Evolutionary conservation across 2,113 vertebrate species (phyloP), one percentile per base, ranked within the genome.

Genomic region (Natator depressus): DNA sequence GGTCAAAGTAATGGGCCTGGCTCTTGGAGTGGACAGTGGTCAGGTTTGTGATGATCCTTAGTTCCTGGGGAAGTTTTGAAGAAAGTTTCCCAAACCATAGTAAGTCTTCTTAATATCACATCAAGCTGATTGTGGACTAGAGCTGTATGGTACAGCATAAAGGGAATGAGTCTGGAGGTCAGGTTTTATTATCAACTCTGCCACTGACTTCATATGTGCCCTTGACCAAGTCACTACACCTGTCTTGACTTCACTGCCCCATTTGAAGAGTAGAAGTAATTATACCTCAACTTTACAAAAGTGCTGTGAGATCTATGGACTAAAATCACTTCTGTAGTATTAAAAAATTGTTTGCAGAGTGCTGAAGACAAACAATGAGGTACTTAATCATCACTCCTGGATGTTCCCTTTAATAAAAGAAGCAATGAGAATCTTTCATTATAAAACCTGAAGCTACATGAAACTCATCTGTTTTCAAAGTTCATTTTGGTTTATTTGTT

Each of bases 81-180:
- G 42, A 88, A 88, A 95, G 57, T 57, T 55, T 54, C 54, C 91
- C 89, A 75, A 22, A 75, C n/a, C 38, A 75, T 75, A 42, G n/a
- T 22, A 76, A 76, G 42, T 47, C 69, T 87, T 85, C 59, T 87
- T 85, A 85, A 82, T 79, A 92, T 42, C 27, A 2, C 16, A 51
- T 11, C 35, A 78, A 2, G 2, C 57, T n/a, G 46, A n/a, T 12
- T 62, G 59, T 24, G 89, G 82, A 92, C 17, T 54, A 49, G 27
- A 88, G 38, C 31, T 75, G 20, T 9, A 3, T 83, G 46, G 84
- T 59, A 25, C 29, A 51, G 31, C 47, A 81, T 31, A 50, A 50
- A 20, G 8, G 13, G 5, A 51, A 25, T 50, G 29, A 35, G 29
- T 50, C 80, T 35, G 49, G 35, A 53, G 49, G 50, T 35, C 13